Base-by-base conservation (phyloP, 30 jellyfish, hydroid and myxozoan genomes). In the Phacellophora camtschatica region DNA sequence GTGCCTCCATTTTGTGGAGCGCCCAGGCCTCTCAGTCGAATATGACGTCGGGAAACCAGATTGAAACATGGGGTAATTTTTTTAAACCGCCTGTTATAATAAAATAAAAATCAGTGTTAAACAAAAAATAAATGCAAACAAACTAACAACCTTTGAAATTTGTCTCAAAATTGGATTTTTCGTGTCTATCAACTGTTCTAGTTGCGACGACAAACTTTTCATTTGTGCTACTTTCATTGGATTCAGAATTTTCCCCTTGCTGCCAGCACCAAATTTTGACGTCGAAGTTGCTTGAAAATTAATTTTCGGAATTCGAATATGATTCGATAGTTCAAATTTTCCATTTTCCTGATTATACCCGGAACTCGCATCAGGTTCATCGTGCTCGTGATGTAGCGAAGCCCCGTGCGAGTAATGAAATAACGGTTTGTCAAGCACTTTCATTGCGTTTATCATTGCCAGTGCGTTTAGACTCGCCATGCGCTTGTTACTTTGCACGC, bases 361-460 rank as follows among this genome's bases (percentile, higher is more conserved):
- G n/a, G n/a, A n/a, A n/a, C n/a, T n/a, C n/a, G n/a, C n/a, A n/a
- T n/a, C n/a, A n/a, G n/a, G n/a, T n/a, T n/a, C n/a, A 1, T 36
- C 81, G 29, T 46, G 19, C 20, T 71, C 87, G 66, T 35, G 53
- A 10, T 34, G 87, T 19, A 58, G 67, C 22, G 50, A 11, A 12
- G 95, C 28, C 16, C 42, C 51, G 29, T 34, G 64, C 62, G 83
- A 22, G 27, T 27, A 51, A 28, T 49, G 24, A 24, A 72, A 57
- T 10, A 58, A 58, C 24, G 96, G 92, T 77, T 69, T 76, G 23
- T 77, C 89, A 24, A 75, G 48, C 4, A 87, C 88, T 23, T 61
- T 84, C 89, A 87, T 75, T n/a, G 96, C 96, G 70, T 87, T 87
- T 85, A 71, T 87, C 92, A 87, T 87, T 12, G 92, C 96, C 10